Evolutionary conservation across 2,797 vertebrate species (phyloP).

Genomic region (Sphenopsis melanotis): DNA sequence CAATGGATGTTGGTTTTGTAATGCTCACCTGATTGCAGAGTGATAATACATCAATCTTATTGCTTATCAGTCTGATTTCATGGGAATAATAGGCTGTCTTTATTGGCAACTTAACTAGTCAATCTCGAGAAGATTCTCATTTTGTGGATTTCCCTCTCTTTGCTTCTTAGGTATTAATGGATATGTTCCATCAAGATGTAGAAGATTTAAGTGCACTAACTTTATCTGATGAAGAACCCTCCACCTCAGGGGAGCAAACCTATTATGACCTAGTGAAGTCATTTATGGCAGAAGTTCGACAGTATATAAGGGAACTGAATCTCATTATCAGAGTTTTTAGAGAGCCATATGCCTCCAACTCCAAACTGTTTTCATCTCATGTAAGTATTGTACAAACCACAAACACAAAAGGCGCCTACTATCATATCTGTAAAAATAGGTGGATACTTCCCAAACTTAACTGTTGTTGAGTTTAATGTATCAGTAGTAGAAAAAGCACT

Average conservation of each 20-base stretch:
- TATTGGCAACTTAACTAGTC: background rate
- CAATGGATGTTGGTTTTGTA: background rate
- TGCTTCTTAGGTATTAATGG: constrained; percentile 89
- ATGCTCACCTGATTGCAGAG: background rate
- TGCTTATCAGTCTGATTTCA: background rate
- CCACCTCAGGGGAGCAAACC: constrained; percentile 88
- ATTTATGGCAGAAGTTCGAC: constrained; percentile 92
- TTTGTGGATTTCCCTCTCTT: background rate
- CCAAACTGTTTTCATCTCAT: constrained; percentile 87
- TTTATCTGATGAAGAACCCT: constrained; percentile 92
- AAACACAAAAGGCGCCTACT: background rate
- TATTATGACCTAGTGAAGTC: constrained; percentile 92
- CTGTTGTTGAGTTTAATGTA: background rate
- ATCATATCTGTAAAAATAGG: background rate
- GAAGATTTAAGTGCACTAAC: constrained; percentile 90
- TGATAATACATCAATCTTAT: background rate
- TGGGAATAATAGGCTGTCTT: background rate
- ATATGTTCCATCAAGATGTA: constrained; percentile 99
- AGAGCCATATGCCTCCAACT: constrained; percentile 89
- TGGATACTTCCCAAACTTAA: background rate
- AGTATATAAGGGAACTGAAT: constrained; percentile 92
- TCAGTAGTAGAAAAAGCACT: background rate
- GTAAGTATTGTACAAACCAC: constrained; percentile 75
- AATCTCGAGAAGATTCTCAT: background rate
- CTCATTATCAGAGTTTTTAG: constrained; percentile 96